Evolutionary conservation across 1,140 invertebrate species (phyloP), one percentile per base, ranked within the genome.

Genomic region (Dinoponera quadriceps): DNA sequence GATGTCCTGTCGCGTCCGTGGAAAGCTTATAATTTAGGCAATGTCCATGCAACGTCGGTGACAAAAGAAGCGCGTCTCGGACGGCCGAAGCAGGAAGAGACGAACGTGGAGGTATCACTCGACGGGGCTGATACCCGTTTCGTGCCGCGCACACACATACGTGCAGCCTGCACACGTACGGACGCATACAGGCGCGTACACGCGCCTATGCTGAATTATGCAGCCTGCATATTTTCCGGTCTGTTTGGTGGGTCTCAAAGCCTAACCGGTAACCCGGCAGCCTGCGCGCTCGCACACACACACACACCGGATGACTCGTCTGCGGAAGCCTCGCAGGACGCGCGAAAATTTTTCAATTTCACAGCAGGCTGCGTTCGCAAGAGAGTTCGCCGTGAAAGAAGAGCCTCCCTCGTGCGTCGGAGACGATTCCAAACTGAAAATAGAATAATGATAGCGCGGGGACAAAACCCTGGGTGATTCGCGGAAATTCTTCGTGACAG

Each of bases 171-270:
- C 73, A 54, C 25, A 48, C 48, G 22, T 7, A 44, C 73, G 18
- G 27, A 3, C 66, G 78, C 81, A 82, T 60, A 81, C 66, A 77
- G 68, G 80, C n/a, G 55, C 54, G 51, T 38, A 48, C 29, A 71
- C 59, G 65, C 69, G 60, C 77, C 91, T 91, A 92, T 89, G 88
- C 86, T 93, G 93, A 93, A 93, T 93, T 93, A 93, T 93, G 92
- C 93, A 94, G 91, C 90, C 90, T 93, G 91, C 92, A 93, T 93
- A 93, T 94, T 93, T 93, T 94, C 93, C 92, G 93, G 93, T 93
- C 93, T 94, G 93, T 94, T 94, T 93, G 92, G 92, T 93, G 92
- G 91, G 91, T 93, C 90, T 93, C 90, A 93, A 93, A 93, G 92
- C 91, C 91, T 93, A 93, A 92, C 92, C 92, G 89, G 92, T 91